Conservation (phyloP, 2,888 invertebrate species). For the Papilio elwesi region DNA sequence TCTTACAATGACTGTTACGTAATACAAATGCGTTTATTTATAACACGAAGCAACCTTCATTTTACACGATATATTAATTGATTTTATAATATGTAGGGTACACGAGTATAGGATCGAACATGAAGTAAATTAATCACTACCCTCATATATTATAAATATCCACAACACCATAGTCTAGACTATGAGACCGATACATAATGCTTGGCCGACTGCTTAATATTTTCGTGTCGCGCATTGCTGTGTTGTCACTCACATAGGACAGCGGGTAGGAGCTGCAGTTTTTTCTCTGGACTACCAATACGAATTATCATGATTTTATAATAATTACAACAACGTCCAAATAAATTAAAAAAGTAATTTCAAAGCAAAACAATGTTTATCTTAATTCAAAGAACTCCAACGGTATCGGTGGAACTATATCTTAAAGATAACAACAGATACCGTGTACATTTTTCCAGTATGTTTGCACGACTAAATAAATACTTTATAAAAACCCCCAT, state of each 20-base stretch:
- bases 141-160: neutral
- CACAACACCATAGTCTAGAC: too few relatives aligned
- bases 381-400: constrained; percentile 42
- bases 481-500: neutral
- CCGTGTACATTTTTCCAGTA: neutral
- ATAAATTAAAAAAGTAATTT: too few relatives aligned
- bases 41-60: neutral
- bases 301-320: too few relatives aligned
- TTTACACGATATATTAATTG: neutral
- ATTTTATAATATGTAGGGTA: neutral
- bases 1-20: neutral
- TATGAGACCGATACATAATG: too few relatives aligned
- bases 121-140: constrained; percentile 12
- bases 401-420: constrained; percentile 19
- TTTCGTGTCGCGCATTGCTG: too few relatives aligned
- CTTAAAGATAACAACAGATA: constrained; percentile 18
- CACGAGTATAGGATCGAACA: neutral
- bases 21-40: neutral
- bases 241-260: too few relatives aligned
- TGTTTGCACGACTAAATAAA: neutral
- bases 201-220: too few relatives aligned
- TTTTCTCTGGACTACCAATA: too few relatives aligned
- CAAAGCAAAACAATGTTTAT: neutral
- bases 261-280: too few relatives aligned
- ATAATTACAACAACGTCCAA: too few relatives aligned